Conservation (phyloP, 2,797 vertebrate genomes). For the Carcharodon carcharias region DNA sequence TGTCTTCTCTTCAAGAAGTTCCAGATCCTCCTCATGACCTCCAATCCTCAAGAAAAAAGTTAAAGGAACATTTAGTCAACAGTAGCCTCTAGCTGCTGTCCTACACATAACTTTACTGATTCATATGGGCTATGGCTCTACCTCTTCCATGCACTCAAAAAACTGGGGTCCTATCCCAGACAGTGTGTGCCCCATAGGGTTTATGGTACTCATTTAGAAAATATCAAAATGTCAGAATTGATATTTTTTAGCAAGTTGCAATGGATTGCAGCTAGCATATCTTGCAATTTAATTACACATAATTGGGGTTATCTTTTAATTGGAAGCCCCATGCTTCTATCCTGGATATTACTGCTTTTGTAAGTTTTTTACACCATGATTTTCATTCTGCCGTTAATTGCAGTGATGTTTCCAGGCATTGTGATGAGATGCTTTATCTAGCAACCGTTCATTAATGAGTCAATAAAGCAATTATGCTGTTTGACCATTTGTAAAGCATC, state of each 20-base stretch:
- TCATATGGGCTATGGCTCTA: neutral
- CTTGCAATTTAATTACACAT: neutral
- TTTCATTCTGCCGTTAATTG: neutral
- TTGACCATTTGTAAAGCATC: neutral
- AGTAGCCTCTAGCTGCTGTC: neutral
- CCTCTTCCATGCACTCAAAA: neutral
- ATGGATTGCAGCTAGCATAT: neutral
- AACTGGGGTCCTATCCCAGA: neutral
- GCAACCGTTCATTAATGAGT: neutral
- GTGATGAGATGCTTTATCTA: neutral
- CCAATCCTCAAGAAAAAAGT: neutral
- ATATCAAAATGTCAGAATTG: neutral
- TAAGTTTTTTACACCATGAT: neutral
- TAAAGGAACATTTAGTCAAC: neutral
- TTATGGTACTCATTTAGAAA: neutral
- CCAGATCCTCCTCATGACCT: neutral
- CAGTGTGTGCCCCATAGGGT: neutral
- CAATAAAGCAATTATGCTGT: neutral
- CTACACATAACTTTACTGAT: neutral
- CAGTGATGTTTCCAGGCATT: neutral
- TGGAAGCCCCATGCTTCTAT: neutral
- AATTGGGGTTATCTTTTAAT: neutral
- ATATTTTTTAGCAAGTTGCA: too few relatives aligned
- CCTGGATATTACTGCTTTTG: neutral
- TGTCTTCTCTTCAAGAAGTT: neutral